Evolutionary conservation across 1,140 invertebrate species (phyloP), one percentile per base, ranked within the genome.

Genomic region (Araneus ventricosus): DNA sequence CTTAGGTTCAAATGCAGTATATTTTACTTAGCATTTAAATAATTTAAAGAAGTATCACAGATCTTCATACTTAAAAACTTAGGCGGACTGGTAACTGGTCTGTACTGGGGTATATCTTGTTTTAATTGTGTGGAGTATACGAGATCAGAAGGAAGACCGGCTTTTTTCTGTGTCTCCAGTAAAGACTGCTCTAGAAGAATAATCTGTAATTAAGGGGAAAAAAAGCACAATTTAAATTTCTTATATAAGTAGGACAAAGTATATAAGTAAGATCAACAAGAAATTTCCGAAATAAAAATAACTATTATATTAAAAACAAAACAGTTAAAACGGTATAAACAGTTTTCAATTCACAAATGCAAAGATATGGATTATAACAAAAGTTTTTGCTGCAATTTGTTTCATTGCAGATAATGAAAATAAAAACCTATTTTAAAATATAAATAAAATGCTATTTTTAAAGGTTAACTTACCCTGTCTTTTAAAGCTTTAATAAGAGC

Each of bases 131-230:
- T 93, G 57, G 39, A 85, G 24, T 98, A 97, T 14, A 98, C 98
- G 94, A 98, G 95, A 94, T 97, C 96, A n/a, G 98, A 97, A 0
- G 98, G 98, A 57, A 99, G 96, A n/a, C 98, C 98, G 30, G 98
- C 98, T 95, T 97, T 97, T 94, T 97, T 97, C 95, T 98, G 98
- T 0, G 98, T 98, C 94, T 98, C 98, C 94, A 97, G 96, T 91
- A 98, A 95, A 94, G 97, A 96, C 85, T 96, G 96, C 94, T 97
- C 97, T 88, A 97, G 95, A 91, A 96, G 96, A 70, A 97, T 97
- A 52, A 97, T 96, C 97, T 97, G 94, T 17, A 92, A 52, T 10
- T 22, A 90, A 70, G 41, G n/a, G n/a, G n/a, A n/a, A n/a, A 52
- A 52, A 52, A 52, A 45, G 10, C 10, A 52, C 17, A 14, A 94